These are phyloP conservation scores for Zoanthus solanderi DNA, from an alignment of 92 coral and sea anemone genomes.

Conservation along the genomic window DNA sequence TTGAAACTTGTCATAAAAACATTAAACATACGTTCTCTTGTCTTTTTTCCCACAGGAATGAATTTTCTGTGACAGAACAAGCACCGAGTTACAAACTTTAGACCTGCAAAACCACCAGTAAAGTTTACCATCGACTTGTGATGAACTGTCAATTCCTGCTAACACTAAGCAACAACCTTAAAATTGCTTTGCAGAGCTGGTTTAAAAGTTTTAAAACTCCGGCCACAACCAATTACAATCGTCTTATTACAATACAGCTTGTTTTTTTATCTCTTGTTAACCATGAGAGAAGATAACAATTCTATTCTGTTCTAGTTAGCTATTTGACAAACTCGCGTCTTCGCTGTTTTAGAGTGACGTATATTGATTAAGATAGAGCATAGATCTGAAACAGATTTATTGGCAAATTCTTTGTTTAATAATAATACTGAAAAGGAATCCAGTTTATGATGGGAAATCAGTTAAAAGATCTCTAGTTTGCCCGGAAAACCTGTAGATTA, in stretches of 20 bases:
- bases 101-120: slow-evolving; percentile 43
- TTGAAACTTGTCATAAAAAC: neutral
- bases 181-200: neutral
- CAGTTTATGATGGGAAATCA: neutral
- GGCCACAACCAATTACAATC: neutral
- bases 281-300: neutral
- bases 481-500: neutral
- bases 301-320: neutral
- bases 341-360: neutral
- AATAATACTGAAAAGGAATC: neutral
- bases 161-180: neutral
- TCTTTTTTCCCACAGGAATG: slow-evolving; percentile 50
- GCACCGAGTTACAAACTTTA: neutral
- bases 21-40: slow-evolving; percentile 31
- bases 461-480: neutral
- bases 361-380: neutral
- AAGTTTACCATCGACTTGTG: slow-evolving; percentile 7
- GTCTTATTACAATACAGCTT: neutral
- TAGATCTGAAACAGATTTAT: neutral
- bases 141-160: slow-evolving; percentile 16
- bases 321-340: neutral
- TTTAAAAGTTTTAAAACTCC: neutral
- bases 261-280: neutral
- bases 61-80: slow-evolving; percentile 9
- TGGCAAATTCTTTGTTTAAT: neutral